Percentiles rank a stretch among this genome's conserved stretches.
Conservation (phyloP, 2,113 vertebrate species). For the Lucifuga dentata region DNA sequence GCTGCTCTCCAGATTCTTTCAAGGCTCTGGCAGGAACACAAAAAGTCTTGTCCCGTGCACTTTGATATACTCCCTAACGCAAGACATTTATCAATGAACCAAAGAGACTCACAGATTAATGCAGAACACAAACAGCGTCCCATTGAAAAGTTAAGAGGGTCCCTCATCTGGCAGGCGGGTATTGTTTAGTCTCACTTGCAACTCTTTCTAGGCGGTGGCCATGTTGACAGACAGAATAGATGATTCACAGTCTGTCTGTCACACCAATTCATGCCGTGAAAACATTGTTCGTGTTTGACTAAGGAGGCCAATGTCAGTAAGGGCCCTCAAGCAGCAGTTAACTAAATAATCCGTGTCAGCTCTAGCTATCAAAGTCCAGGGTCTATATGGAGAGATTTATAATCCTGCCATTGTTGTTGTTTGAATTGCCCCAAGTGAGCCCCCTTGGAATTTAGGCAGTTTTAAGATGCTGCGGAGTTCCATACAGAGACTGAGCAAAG, state of each 20-base stretch:
- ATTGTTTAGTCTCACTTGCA: conserved; percentile 49
- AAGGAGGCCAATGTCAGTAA: conserved; percentile 54
- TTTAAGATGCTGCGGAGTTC: conserved; percentile 25
- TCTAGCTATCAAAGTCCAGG: conserved; percentile 34
- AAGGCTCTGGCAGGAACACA: conserved; percentile 29
- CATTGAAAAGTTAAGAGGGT: conserved; percentile 25
- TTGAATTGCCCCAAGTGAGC: conserved; percentile 39
- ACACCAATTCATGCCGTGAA: conserved; percentile 43
- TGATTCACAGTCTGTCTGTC: conserved; percentile 46
- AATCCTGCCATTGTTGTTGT: conserved; percentile 49
- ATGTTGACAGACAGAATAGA: conserved; percentile 45
- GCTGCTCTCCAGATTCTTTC: conserved; percentile 2
- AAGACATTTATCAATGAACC: conserved; percentile 37
- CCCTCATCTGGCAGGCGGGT: conserved; percentile 42
- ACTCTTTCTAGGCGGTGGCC: conserved; percentile 8
- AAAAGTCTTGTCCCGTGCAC: conserved; percentile 27
- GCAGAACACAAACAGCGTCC: conserved; percentile 37
- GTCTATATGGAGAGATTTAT: conserved; percentile 61
- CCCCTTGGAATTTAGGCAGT: conserved; percentile 29
- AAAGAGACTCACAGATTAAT: conserved; percentile 49
- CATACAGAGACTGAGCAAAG: conserved; percentile 45
- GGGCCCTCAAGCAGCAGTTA: conserved; percentile 52
- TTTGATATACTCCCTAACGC: conserved; percentile 40
- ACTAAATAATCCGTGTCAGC: conserved; percentile 60
- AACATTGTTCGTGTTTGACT: conserved; percentile 56